Percentiles rank a stretch among this genome's conserved stretches.
These are phyloP conservation scores for Calidris pugnax DNA, from an alignment of 2,113 vertebrate genomes.

Conservation along the genomic window DNA sequence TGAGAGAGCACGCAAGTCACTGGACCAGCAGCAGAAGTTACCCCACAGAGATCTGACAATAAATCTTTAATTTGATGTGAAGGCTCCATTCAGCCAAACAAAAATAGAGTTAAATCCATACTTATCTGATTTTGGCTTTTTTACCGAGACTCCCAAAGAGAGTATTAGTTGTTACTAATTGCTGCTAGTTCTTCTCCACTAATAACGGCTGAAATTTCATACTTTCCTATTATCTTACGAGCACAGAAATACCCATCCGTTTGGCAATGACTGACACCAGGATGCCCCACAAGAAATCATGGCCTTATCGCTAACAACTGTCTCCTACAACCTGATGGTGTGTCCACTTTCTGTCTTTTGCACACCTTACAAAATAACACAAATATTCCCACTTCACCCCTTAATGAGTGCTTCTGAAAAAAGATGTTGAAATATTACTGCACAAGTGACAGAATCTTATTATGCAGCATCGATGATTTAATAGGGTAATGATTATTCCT, in stretches of 20 bases:
- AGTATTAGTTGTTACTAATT: not conserved
- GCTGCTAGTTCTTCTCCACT: not conserved
- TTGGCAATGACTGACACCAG: not conserved
- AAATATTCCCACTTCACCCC: not conserved
- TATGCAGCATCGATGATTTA: not conserved
- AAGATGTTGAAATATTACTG: not conserved
- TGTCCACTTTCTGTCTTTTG: not conserved
- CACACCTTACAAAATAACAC: not conserved
- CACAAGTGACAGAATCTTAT: not conserved
- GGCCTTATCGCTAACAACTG: not conserved
- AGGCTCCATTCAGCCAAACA: not conserved
- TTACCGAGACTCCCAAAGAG: not conserved
- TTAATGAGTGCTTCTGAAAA: not conserved
- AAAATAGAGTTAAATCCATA: not conserved
- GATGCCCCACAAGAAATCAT: not conserved
- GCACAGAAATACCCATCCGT: not conserved
- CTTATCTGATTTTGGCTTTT: not conserved
- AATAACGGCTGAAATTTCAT: not conserved
- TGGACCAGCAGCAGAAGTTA: not conserved
- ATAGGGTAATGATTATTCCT: not conserved
- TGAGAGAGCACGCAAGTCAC: rapidly evolving
- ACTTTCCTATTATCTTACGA: not conserved
- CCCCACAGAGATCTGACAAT: not conserved
- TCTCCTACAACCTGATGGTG: not conserved
- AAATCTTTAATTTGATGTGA: not conserved